Evolutionary conservation across 2,888 invertebrate genomes (phyloP).

Genomic region (Chloroclystis v-ata): DNA sequence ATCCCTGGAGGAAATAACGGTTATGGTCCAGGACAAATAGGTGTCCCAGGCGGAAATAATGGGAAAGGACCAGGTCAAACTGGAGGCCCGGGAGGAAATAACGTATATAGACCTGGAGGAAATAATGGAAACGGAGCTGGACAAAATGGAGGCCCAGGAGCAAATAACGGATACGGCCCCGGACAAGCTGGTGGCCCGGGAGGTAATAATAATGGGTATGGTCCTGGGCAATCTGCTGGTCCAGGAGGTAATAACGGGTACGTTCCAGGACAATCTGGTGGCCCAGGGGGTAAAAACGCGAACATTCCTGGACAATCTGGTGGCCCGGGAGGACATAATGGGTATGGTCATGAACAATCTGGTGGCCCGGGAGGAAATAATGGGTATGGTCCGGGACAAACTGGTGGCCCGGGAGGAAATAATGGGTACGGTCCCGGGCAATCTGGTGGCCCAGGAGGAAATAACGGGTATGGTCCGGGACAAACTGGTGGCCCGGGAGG

Average conservation of each 20-base stretch:
- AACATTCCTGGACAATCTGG: constrained; percentile 12
- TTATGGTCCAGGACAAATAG: constrained; percentile 5
- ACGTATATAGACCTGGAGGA: constrained; percentile 21
- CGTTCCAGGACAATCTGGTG: constrained; percentile 4
- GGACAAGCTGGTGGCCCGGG: constrained; percentile 15
- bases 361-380: constrained; percentile 12
- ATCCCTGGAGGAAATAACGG: constrained; percentile 6
- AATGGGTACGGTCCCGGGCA: constrained; percentile 18
- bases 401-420: constrained; percentile 9
- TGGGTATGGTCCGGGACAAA: constrained; percentile 18
- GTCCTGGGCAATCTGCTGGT: constrained; percentile 2
- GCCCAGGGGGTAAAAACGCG: constrained; percentile 5
- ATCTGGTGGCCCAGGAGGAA: constrained; percentile 9
- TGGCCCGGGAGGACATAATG: constrained; percentile 8
- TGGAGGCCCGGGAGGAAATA: constrained; percentile 4
- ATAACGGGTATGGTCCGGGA: constrained; percentile 21
- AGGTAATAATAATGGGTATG: constrained; percentile 1
- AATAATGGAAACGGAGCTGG: constrained; percentile 22
- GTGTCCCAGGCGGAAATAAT: constrained; percentile 1
- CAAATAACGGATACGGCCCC: constrained; percentile 22
- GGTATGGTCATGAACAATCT: constrained; percentile 20
- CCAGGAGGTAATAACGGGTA: constrained; percentile 4
- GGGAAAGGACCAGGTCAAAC: constrained; percentile 15
- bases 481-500: constrained; percentile 3
- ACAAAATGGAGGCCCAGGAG: constrained; percentile 13